A percentile compares a stretch with the other conserved stretches of the same genome.
These are phyloP conservation scores for Encarsia formosa DNA, from an alignment of 2,888 invertebrate species.

Conservation along the genomic window DNA sequence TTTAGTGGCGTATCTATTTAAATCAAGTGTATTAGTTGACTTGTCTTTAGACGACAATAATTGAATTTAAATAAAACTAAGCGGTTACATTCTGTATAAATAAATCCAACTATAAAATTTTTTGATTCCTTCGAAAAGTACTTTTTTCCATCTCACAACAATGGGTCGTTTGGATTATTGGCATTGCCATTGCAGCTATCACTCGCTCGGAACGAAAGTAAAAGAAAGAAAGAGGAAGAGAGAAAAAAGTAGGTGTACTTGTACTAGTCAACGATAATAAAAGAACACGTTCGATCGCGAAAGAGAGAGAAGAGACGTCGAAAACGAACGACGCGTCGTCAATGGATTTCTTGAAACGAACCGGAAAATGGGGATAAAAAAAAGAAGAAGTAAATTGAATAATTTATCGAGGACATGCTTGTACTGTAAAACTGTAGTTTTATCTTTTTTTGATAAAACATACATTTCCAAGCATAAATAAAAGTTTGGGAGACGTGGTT, in stretches of 20 bases:
- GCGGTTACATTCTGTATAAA: not conserved
- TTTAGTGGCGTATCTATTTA: not conserved
- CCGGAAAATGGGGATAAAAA: constrained; percentile 8
- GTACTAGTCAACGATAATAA: constrained; percentile 19
- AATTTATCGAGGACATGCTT: too few relatives aligned
- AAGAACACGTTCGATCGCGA: constrained; percentile 20
- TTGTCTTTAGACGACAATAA: not conserved
- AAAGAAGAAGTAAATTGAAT: constrained; percentile 15
- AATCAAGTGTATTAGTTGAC: not conserved
- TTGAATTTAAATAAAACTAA: not conserved
- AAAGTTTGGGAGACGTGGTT: too few relatives aligned
- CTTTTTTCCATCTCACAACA: not conserved
- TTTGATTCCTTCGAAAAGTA: not conserved
- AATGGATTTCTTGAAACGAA: constrained; percentile 15
- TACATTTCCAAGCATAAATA: too few relatives aligned
- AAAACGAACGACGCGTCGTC: constrained; percentile 14
- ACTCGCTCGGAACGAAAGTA: not conserved
- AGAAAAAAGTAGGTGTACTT: not conserved
- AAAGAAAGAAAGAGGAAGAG: constrained; percentile 1
- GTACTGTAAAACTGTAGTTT: too few relatives aligned
- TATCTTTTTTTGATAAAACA: too few relatives aligned
- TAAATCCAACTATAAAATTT: not conserved
- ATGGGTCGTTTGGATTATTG: constrained; percentile 8
- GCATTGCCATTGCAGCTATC: not conserved
- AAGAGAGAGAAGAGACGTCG: constrained; percentile 2